These are phyloP conservation scores for Drosophila picticornis DNA, from an alignment of 2,888 invertebrate species.

Conservation along the genomic window DNA sequence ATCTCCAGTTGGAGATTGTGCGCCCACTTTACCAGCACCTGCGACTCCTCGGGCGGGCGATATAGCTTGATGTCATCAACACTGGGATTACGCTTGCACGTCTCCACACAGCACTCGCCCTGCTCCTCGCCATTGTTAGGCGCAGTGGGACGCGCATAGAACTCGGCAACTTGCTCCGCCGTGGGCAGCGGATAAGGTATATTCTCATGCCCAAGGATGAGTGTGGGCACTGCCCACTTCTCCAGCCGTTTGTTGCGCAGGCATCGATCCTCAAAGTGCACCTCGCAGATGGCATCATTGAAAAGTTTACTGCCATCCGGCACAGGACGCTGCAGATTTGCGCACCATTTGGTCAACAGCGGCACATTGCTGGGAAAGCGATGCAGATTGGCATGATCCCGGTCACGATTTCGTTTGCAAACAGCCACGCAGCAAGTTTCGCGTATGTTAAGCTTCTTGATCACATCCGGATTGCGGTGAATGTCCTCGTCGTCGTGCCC, in stretches of 20 bases:
- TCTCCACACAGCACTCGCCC: constrained; percentile 80
- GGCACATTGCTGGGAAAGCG: constrained; percentile 80
- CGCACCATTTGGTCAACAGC: constrained; percentile 79
- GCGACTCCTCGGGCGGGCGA: constrained; percentile 77
- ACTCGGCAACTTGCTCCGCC: constrained; percentile 77
- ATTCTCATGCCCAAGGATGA: constrained; percentile 74
- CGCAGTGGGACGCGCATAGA: constrained; percentile 68
- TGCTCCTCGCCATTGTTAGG: constrained; percentile 81
- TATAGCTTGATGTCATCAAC: constrained; percentile 81
- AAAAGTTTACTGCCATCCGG: constrained; percentile 81
- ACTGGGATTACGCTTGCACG: constrained; percentile 81
- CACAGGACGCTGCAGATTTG: constrained; percentile 75
- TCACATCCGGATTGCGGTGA: constrained; percentile 81
- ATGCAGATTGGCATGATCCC: constrained; percentile 82
- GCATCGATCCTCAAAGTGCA: constrained; percentile 81
- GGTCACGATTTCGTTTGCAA: constrained; percentile 80
- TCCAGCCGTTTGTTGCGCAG: constrained; percentile 81
- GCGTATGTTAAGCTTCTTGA: constrained; percentile 81
- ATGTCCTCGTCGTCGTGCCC: constrained; percentile 82
- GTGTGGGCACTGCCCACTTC: constrained; percentile 81
- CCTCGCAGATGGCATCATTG: constrained; percentile 82
- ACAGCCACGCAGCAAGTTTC: constrained; percentile 80
- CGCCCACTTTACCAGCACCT: constrained; percentile 79
- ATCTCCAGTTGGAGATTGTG: constrained; percentile 79
- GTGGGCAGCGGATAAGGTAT: constrained; percentile 71